Conservation (phyloP, 2,113 vertebrate species). For the Azemiops feae region DNA sequence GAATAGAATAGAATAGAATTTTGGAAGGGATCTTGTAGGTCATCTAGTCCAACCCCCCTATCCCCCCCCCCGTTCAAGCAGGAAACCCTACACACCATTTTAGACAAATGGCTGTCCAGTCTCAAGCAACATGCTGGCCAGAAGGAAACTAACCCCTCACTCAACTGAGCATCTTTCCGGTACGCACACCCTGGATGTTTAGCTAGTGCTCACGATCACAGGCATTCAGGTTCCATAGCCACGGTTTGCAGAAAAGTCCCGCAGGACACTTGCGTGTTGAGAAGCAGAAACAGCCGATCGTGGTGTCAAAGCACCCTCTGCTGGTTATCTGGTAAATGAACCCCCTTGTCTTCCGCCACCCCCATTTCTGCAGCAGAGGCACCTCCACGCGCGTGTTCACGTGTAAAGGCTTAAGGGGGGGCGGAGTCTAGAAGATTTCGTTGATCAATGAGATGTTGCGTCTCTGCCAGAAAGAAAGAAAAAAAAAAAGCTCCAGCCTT, state of each 20-base stretch:
- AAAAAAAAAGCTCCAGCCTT: not conserved
- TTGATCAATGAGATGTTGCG: not conserved
- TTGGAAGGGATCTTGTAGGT: not conserved
- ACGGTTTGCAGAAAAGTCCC: not conserved
- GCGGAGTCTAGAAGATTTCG: too few species aligned
- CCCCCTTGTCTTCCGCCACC: not conserved
- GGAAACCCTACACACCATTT: too few species aligned
- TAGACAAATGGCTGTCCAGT: too few species aligned
- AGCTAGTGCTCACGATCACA: too few species aligned
- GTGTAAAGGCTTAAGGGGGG: accelerated
- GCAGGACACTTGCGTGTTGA: not conserved
- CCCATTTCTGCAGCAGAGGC: not conserved
- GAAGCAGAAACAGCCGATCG: not conserved
- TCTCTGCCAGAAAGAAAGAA: too few species aligned
- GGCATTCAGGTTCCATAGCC: not conserved
- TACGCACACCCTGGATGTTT: not conserved
- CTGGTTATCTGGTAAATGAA: conserved; percentile 53
- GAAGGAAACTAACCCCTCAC: not conserved
- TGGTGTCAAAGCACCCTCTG: conserved; percentile 59
- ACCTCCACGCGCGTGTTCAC: not conserved
- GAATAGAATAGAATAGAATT: too few species aligned
- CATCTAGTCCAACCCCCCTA: not conserved
- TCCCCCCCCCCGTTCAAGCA: too few species aligned
- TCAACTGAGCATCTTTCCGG: not conserved
- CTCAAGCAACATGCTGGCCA: not conserved